Base-by-base conservation (phyloP, 2,113 vertebrate species). In the Mastomys coucha region DNA sequence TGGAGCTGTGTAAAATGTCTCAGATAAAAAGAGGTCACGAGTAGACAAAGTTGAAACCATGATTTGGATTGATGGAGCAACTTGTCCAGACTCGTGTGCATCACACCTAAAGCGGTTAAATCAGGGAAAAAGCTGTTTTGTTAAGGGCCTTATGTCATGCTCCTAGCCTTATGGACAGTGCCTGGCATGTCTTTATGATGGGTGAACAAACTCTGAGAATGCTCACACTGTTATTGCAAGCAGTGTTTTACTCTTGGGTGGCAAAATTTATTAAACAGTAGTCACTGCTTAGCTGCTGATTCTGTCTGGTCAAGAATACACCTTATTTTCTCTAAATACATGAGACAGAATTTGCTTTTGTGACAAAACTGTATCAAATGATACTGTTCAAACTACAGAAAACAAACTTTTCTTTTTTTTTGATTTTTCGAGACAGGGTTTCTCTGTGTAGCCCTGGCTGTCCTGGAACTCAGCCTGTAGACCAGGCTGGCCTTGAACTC, bases 311-410 rank as follows among this genome's bases (percentile, higher is more conserved):
- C n/a, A 84, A 76, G 69, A 93, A 89, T 2, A 26, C 1, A 26
- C n/a, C 19, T 88, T 20, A 53, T 81, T 93, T 96, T 93, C 58
- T 92, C 45, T 96, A 75, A 89, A 89, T 19, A 77, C 1, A 45
- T 51, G 49, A 39, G 80, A 60, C 12, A 81, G 24, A 91, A 94
- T 19, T 26, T 28, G 36, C 75, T 91, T 93, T 67, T 94, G 58
- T 81, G 60, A 91, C 17, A 72, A 94, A 91, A 75, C 51, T 73
- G 19, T 69, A 70, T 70, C 20, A 65, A 95, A 92, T 24, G 42
- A 73, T 49, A 14, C 81, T 80, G 78, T 22, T 82, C 33, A 65
- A 67, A 11, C 87, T 7, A 69, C 1, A 89, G 89, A 93, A 96
- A 49, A 0, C 45, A 36, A 73, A 17, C 36, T 16, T 92, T n/a